Percentiles rank a stretch among this genome's conserved stretches.
These are phyloP conservation scores for Hyles lineata DNA, from an alignment of 2,888 invertebrate species.

Conservation along the genomic window DNA sequence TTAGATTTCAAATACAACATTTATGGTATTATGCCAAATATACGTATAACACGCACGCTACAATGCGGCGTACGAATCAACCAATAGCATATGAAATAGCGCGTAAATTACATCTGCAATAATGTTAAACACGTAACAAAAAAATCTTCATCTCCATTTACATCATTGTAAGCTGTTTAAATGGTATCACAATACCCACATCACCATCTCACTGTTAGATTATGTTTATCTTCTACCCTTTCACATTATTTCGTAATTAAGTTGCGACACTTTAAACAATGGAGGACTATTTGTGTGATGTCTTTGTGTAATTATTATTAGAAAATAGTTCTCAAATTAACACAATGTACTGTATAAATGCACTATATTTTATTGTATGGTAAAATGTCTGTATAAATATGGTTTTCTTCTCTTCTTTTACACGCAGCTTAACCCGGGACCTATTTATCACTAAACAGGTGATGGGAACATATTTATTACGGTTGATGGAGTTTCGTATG, in stretches of 20 bases:
- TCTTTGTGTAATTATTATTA: not conserved
- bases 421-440: conserved; percentile 86
- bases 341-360: conserved; percentile 34
- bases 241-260: conserved; percentile 2
- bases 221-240: not conserved
- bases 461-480: conserved; percentile 79
- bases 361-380: conserved; percentile 45
- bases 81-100: too few relatives aligned
- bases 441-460: conserved; percentile 85
- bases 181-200: not conserved
- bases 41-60: too few relatives aligned
- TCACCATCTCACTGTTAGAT: not conserved
- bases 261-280: not conserved
- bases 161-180: too few relatives aligned
- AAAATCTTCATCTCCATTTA: too few relatives aligned
- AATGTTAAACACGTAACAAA: too few relatives aligned
- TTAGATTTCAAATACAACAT: too few relatives aligned
- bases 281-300: not conserved
- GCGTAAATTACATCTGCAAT: too few relatives aligned
- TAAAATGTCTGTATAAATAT: conserved; percentile 69
- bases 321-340: conserved; percentile 4
- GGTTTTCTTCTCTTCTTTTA: conserved; percentile 81
- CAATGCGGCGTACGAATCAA: too few relatives aligned
- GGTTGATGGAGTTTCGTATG: conserved; percentile 45
- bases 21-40: too few relatives aligned